phyloP scores from a whole-genome alignment of 2,797 vertebrate species.

The Eutrigla gurnardus region DNA sequence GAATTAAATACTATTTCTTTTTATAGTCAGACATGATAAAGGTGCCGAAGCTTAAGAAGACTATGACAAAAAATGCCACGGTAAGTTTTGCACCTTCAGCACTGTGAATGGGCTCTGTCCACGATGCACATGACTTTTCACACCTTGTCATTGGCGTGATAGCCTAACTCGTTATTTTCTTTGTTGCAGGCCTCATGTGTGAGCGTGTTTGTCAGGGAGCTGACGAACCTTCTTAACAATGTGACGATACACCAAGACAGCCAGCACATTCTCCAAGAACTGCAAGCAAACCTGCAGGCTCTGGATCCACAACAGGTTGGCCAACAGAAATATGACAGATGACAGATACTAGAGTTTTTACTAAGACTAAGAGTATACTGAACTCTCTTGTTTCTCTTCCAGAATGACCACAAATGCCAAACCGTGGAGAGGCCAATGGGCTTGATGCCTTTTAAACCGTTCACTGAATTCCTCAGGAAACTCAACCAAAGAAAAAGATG shows the following conservation, averaged over 20 bases:
- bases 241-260: fast-evolving
- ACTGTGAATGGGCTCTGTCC: neutral
- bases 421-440: fast-evolving
- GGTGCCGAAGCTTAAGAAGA: fast-evolving
- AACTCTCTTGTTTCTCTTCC: constrained; percentile 31
- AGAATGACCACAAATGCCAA: fast-evolving
- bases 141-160: neutral
- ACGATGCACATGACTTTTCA: neutral
- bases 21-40: fast-evolving
- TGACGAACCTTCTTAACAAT: constrained; percentile 16
- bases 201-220: neutral
- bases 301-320: neutral
- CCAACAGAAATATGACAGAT: neutral
- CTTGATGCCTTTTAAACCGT: fast-evolving
- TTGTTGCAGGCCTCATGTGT: constrained; percentile 23
- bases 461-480: fast-evolving
- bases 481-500: neutral
- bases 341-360: neutral
- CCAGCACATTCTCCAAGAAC: fast-evolving
- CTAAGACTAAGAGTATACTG: neutral
- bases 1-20: neutral
- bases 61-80: fast-evolving
- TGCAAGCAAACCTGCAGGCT: fast-evolving
- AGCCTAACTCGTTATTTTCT: neutral
- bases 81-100: constrained; percentile 50